Evolutionary conservation across 2,113 vertebrate species (phyloP).

Genomic region (Anhinga anhinga): DNA sequence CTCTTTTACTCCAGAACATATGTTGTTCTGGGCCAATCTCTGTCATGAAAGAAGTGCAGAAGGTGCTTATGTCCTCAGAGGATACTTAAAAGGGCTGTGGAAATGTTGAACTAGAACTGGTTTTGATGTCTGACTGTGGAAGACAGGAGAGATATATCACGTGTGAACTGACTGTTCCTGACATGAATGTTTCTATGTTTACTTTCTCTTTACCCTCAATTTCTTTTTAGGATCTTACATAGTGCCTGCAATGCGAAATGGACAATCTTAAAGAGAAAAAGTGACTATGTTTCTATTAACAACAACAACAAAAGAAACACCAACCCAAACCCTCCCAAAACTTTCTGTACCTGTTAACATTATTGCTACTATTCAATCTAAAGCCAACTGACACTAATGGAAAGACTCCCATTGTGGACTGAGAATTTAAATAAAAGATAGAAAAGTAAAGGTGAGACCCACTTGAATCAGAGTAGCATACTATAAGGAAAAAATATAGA

Average conservation of each 20-base stretch:
- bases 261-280: neutral
- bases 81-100: neutral
- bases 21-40: neutral
- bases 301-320: neutral
- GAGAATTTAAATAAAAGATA: neutral
- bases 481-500: neutral
- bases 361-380: neutral
- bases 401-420: neutral
- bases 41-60: neutral
- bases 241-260: neutral
- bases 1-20: neutral
- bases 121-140: neutral
- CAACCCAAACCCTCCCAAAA: neutral
- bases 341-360: neutral
- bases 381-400: neutral
- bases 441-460: neutral
- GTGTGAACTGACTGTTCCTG: neutral
- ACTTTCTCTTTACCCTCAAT: neutral
- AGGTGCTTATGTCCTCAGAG: neutral
- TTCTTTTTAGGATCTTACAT: neutral
- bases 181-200: rapidly evolving
- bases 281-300: neutral
- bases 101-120: neutral
- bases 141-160: neutral
- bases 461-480: neutral